Evolutionary conservation across 2,888 invertebrate species (phyloP).

Genomic region (Bombyx huttoni): DNA sequence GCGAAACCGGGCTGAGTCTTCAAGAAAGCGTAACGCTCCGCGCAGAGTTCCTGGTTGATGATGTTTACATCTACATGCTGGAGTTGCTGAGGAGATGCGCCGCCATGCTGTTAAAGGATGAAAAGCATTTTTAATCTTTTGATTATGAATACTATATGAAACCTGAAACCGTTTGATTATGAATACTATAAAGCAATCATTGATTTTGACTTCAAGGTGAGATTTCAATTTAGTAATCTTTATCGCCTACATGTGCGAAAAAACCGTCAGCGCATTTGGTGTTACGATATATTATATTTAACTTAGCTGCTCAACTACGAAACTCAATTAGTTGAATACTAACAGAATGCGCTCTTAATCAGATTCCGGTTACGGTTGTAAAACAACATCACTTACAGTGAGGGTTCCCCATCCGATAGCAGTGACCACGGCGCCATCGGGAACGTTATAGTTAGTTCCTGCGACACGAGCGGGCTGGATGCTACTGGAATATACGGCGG

Average conservation of each 20-base stretch:
- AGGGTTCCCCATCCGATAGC: constrained; percentile 32
- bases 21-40: constrained; percentile 26
- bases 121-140: background rate
- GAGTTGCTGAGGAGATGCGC: constrained; percentile 19
- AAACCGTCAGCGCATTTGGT: too few species aligned
- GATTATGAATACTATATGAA: too few species aligned
- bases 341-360: too few species aligned
- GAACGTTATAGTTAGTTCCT: constrained; percentile 15
- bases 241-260: too few species aligned
- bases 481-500: constrained; percentile 11
- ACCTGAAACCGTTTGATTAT: background rate
- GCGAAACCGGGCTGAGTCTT: constrained; percentile 19
- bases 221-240: too few species aligned
- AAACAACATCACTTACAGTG: constrained; percentile 15
- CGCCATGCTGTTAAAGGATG: constrained; percentile 13
- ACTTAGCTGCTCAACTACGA: too few species aligned
- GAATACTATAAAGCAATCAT: too few species aligned
- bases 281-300: too few species aligned
- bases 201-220: background rate
- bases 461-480: constrained; percentile 23
- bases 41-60: constrained; percentile 38
- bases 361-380: too few species aligned
- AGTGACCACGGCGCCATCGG: constrained; percentile 15
- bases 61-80: constrained; percentile 29
- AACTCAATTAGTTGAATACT: too few species aligned